phyloP scores from a whole-genome alignment of 2,797 vertebrate genomes.

The Lacerta agilis region DNA sequence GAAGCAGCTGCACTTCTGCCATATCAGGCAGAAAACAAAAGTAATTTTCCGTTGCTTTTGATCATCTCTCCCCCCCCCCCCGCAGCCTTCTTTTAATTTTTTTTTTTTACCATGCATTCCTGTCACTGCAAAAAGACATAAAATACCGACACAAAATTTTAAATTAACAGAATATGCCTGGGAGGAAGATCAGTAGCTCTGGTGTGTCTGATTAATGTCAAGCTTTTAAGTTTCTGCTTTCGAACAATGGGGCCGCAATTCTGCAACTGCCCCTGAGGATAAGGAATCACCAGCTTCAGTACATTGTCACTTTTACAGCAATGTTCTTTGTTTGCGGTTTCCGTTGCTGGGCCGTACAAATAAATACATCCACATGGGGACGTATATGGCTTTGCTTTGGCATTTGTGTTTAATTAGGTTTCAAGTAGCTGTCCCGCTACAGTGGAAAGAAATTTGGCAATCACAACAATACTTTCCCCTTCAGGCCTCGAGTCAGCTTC shows the following conservation, averaged over 20 bases:
- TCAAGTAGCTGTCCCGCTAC: conserved; percentile 52
- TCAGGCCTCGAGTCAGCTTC: conserved; percentile 42
- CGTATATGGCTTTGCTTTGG: conserved; percentile 27
- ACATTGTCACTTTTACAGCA: conserved; percentile 32
- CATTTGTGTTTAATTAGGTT: conserved; percentile 66
- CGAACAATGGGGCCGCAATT: conserved; percentile 33
- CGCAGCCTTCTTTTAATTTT: background rate
- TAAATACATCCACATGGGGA: conserved; percentile 28
- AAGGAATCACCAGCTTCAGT: conserved; percentile 14
- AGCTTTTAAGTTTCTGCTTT: conserved; percentile 50
- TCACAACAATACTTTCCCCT: conserved; percentile 45
- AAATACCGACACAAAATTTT: conserved; percentile 61
- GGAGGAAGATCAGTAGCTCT: conserved; percentile 62
- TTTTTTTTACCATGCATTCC: conserved; percentile 43
- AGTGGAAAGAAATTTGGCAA: conserved; percentile 36
- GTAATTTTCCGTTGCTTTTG: conserved; percentile 68
- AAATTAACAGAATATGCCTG: conserved; percentile 71
- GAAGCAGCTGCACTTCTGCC: conserved; percentile 53
- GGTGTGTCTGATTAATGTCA: conserved; percentile 67
- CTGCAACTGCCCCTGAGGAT: conserved; percentile 36
- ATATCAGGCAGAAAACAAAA: conserved; percentile 68
- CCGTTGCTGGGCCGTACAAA: conserved; percentile 21
- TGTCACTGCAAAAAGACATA: conserved; percentile 57
- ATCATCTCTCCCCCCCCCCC: conserved; percentile 51
- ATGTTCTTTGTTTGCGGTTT: conserved; percentile 31